Conservation (phyloP, 2,797 vertebrate species). For the Mormyrops attenuatus region DNA sequence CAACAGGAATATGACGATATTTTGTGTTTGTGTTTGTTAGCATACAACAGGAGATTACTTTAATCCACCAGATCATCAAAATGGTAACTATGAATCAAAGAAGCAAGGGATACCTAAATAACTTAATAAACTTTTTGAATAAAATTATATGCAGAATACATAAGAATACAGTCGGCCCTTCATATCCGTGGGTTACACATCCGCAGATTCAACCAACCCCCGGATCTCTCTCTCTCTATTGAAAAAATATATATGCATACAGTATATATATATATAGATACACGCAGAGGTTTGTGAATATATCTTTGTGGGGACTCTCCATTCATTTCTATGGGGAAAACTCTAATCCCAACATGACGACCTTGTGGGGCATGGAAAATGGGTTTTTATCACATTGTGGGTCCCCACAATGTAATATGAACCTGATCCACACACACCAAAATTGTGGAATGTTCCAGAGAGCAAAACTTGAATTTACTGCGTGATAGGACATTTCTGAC, state of each 20-base stretch:
- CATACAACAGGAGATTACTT: too few species aligned
- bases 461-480: neutral
- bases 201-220: neutral
- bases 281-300: too few species aligned
- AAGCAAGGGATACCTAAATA: neutral
- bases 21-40: neutral
- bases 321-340: too few species aligned
- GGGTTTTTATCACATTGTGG: too few species aligned
- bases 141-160: neutral
- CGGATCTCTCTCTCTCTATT: too few species aligned
- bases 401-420: too few species aligned
- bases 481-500: neutral
- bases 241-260: too few species aligned
- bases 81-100: neutral
- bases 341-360: too few species aligned
- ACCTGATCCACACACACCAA: too few species aligned
- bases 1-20: neutral
- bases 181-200: neutral
- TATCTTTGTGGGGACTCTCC: too few species aligned
- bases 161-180: neutral
- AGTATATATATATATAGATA: too few species aligned
- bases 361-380: too few species aligned
- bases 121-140: neutral
- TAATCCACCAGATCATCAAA: neutral
- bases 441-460: neutral